Percentiles rank a stretch among this genome's conserved stretches.
phyloP scores from a whole-genome alignment of 2,797 vertebrate species.

The Xiphophorus birchmanni region DNA sequence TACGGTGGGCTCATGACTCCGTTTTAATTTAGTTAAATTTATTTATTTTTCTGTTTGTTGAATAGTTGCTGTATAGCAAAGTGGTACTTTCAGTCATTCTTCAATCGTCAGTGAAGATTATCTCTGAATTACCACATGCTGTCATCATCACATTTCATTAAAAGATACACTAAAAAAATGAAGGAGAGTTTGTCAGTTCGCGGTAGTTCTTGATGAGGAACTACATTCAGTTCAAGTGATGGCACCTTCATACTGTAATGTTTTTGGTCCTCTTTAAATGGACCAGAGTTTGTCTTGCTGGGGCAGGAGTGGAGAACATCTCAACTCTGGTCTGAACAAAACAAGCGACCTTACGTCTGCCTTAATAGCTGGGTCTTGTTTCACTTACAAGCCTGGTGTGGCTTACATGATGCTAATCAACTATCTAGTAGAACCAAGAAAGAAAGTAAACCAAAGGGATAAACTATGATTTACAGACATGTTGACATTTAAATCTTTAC shows the following conservation, averaged over 20 bases:
- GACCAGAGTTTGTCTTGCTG: not conserved
- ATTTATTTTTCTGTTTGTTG: not conserved
- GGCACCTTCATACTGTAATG: not conserved
- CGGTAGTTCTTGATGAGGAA: not conserved
- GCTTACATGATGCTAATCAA: not conserved
- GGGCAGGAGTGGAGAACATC: not conserved
- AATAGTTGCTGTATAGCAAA: not conserved
- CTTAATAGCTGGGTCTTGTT: no score
- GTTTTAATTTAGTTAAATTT: not conserved
- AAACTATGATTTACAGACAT: not conserved
- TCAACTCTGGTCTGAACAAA: no score
- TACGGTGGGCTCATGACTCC: not conserved
- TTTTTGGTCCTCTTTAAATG: not conserved
- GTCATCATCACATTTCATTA: no score
- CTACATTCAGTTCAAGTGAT: not conserved
- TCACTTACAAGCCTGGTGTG: no score
- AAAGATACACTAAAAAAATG: no score
- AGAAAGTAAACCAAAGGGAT: not conserved
- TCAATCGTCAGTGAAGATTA: no score
- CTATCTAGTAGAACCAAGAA: not conserved
- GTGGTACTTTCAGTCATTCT: not conserved
- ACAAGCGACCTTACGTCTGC: no score
- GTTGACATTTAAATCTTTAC: not conserved
- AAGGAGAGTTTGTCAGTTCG: not conserved
- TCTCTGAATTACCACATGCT: no score